Evolutionary conservation across 2,797 vertebrate species (phyloP).

Genomic region (Nannoperca obscura): DNA sequence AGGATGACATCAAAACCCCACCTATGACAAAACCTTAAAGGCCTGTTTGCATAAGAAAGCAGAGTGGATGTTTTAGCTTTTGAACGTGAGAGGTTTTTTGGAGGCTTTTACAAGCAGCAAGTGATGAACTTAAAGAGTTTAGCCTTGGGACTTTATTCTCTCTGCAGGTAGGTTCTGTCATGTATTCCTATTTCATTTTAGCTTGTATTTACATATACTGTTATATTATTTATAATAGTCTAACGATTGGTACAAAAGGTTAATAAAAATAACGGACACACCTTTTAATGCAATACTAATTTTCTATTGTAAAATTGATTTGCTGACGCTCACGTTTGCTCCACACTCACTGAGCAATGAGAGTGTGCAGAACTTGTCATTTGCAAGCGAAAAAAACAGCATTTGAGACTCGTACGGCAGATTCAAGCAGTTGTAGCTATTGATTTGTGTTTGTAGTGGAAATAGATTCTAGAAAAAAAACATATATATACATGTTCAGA

Average conservation of each 20-base stretch:
- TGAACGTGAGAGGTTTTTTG: background rate
- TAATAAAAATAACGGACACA: background rate
- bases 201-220: background rate
- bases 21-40: slow-evolving; percentile 8
- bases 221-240: background rate
- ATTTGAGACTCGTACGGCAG: too few species aligned
- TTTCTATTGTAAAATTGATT: background rate
- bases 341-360: too few species aligned
- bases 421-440: too few species aligned
- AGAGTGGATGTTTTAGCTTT: background rate
- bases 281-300: background rate
- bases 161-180: slow-evolving; percentile 14
- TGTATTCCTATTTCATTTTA: background rate
- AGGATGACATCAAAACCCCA: background rate
- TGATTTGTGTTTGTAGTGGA: too few species aligned
- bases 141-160: slow-evolving; percentile 14
- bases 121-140: background rate
- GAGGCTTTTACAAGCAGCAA: background rate
- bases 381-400: too few species aligned
- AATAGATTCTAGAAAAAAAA: too few species aligned
- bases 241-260: background rate
- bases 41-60: background rate
- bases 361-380: too few species aligned
- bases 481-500: too few species aligned
- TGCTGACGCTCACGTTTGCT: background rate